Evolutionary conservation across 1,140 invertebrate species (phyloP), one percentile per base, ranked within the genome.

Genomic region (Probaryconus sp.): DNA sequence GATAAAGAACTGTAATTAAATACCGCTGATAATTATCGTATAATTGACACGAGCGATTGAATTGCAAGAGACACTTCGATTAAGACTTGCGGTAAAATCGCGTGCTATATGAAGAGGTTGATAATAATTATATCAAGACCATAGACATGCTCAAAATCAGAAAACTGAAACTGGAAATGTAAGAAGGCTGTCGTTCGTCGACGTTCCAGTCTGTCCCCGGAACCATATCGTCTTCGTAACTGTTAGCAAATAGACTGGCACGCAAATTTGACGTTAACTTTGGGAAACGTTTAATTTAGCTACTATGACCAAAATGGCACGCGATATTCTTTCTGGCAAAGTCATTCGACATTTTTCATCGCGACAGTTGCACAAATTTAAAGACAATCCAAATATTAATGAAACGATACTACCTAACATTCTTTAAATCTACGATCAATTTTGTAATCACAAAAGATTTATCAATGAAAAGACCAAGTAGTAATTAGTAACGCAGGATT

Each of bases 181-280:
- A 60, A 63, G 50, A 53, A 65, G 28, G 45, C 60, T 24, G 64
- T 26, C 35, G 48, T 37, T 11, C 35, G 60, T 61, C 50, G 38
- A 60, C 77, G 79, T 81, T 80, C 74, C 76, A 77, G 60, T 38
- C 61, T 45, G 73, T 81, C 79, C 78, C 70, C 40, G 67, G 72
- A 80, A 80, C 75, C 76, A 61, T 61, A 64, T 56, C 77, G 16
- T 38, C 40, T 45, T 63, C 17, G 33, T 11, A 11, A 67, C 20
- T 37, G 42, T 6, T 14, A 7, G 21, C 21, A 38, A 65, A 69
- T 72, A 55, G 53, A 16, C 48, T 43, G 72, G 37, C 83, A 85
- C 85, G 85, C 83, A 83, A 87, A 85, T 85, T 81, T 79, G 81
- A 86, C 83, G 84, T 87, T 85, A 87, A 83, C 78, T 76, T 81